Base-by-base conservation (phyloP, 2,113 vertebrate genomes). In the Centropristis striata region DNA sequence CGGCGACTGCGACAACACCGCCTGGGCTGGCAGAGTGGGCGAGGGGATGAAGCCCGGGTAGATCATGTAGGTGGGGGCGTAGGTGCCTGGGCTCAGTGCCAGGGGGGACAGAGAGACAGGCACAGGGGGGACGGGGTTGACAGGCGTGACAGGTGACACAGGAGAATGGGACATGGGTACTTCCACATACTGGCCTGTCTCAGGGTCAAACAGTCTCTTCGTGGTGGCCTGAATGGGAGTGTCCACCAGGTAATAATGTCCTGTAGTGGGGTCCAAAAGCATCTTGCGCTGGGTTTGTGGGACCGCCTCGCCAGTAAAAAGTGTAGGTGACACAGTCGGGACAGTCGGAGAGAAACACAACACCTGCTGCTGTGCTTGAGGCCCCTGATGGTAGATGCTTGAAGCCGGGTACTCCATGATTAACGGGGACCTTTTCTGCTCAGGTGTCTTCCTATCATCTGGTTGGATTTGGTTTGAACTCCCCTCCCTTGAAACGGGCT, bases 141-240 rank as follows among this genome's bases (percentile, higher is more conserved):
- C 21, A 78, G 83, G 55, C 90, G 82, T 28, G 54, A 96, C 74
- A 90, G 91, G 71, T 37, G 92, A 49, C 25, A 79, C 84, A 23
- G 89, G 20, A 90, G 95, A 76, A 95, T 87, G 14, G 90, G 95
- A 75, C 92, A 99, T 79, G 3, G 98, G 97, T 41, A 99, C 95
- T n/a, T 99, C 97, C 90, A 99, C 95, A n/a, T 96, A 99, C 88
- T 97, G 97, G 37, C 97, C 97, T 0, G 96, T 99, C 86, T 99
- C 98, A 0, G 98, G 98, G 87, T 99, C 97, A 77, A 96, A 99
- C 13, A 99, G 95, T 87, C 97, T 94, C 82, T 96, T 95, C 41
- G 96, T 96, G 66, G 94, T 79, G 18, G 95, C 91, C 83, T 95
- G 95, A 18, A 97, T 84, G 0, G 98, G 96, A 0, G 96, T 96